A percentile compares a stretch with the other conserved stretches of the same genome.
These are phyloP conservation scores for Tinamus major DNA, from an alignment of 2,797 vertebrate species.

Conservation along the genomic window DNA sequence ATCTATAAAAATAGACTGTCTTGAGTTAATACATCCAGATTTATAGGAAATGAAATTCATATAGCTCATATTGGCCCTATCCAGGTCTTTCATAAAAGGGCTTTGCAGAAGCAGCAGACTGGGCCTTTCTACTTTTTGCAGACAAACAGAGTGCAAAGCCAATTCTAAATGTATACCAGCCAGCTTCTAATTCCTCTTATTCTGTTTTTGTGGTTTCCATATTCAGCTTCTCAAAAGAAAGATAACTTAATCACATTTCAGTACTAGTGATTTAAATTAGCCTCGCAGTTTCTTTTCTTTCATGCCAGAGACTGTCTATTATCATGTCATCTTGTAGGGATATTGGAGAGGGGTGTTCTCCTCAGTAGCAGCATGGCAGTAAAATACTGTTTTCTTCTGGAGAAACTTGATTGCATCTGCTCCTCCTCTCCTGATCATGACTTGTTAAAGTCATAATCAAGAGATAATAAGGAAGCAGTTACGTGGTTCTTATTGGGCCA, in stretches of 20 bases:
- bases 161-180: not conserved
- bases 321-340: not conserved
- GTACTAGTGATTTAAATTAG: not conserved
- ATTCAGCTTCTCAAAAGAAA: not conserved
- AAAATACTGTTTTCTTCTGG: not conserved
- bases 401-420: not conserved
- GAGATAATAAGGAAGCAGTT: no score
- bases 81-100: not conserved
- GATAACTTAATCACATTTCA: conserved; percentile 19
- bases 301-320: not conserved
- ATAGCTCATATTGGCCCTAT: not conserved
- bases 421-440: no score
- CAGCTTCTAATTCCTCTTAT: not conserved
- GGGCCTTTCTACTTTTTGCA: not conserved
- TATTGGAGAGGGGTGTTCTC: not conserved
- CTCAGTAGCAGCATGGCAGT: not conserved
- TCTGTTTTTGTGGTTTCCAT: not conserved
- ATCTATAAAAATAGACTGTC: not conserved
- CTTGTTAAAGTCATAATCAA: no score
- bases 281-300: not conserved
- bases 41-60: not conserved
- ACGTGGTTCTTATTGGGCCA: not conserved
- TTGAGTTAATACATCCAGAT: conserved; percentile 29
- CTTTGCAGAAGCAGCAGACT: not conserved
- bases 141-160: not conserved